Evolutionary conservation across 2,113 vertebrate species (phyloP).

Genomic region (Lophochroa leadbeateri): DNA sequence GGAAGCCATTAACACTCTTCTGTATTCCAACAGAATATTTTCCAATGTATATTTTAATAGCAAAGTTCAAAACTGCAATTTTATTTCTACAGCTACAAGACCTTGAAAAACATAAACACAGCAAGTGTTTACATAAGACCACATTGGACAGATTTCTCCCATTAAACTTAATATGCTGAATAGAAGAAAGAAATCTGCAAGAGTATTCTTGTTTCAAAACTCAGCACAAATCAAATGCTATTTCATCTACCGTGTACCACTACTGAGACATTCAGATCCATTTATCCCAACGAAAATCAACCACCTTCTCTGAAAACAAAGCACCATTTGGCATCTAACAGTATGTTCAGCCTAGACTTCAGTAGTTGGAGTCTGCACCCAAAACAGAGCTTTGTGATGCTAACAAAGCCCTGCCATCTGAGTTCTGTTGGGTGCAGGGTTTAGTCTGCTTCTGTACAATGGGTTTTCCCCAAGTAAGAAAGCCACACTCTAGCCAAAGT

Average conservation of each 20-base stretch:
- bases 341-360: not conserved
- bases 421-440: not conserved
- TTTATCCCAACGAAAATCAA: not conserved
- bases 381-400: not conserved
- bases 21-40: not conserved
- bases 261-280: not conserved
- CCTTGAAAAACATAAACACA: constrained; percentile 26
- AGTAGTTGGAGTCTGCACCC: not conserved
- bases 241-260: not conserved
- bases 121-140: not conserved
- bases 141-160: constrained; percentile 23
- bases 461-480: not conserved
- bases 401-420: not conserved
- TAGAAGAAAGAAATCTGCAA: constrained; percentile 4
- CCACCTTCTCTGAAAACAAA: not conserved
- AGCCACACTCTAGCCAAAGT: not conserved
- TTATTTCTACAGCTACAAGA: constrained; percentile 57
- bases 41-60: constrained; percentile 14
- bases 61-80: constrained; percentile 8
- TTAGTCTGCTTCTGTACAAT: not conserved
- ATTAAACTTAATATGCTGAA: constrained; percentile 33
- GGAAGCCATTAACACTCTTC: not conserved
- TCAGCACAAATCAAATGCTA: not conserved
- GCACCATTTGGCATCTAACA: not conserved
- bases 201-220: constrained; percentile 16